Conservation (phyloP, 2,888 invertebrate genomes). For the Nasonia oneida region DNA sequence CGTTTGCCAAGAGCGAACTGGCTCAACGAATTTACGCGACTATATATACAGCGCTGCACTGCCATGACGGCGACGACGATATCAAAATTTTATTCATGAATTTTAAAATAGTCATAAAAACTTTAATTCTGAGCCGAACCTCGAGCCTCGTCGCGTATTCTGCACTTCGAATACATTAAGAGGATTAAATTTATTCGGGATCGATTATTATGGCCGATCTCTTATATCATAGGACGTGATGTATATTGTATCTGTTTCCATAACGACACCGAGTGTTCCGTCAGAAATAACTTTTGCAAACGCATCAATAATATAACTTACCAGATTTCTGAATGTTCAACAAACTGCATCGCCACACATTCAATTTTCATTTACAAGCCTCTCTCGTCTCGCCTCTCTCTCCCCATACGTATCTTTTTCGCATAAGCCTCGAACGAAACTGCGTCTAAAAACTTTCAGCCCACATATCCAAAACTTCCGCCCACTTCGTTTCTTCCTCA, state of each 20-base stretch:
- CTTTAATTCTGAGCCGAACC: not conserved
- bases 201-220: too few relatives aligned
- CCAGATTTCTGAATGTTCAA: too few relatives aligned
- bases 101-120: constrained; percentile 5
- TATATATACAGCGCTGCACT: constrained; percentile 12
- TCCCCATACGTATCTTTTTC: not conserved
- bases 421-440: not conserved
- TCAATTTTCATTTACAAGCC: not conserved
- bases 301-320: not conserved
- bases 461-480: not conserved
- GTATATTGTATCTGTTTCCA: too few relatives aligned
- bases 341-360: too few relatives aligned
- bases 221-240: too few relatives aligned
- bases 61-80: not conserved
- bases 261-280: too few relatives aligned
- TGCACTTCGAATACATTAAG: not conserved
- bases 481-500: not conserved
- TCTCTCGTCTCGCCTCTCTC: not conserved
- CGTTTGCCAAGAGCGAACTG: not conserved
- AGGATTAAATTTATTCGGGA: not conserved
- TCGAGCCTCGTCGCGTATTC: not conserved
- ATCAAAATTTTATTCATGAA: constrained; percentile 51
- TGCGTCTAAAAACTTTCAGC: not conserved
- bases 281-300: not conserved
- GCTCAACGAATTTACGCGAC: constrained; percentile 25